Conservation (phyloP, 2,888 invertebrate genomes). For the Plemyria rubiginata region DNA sequence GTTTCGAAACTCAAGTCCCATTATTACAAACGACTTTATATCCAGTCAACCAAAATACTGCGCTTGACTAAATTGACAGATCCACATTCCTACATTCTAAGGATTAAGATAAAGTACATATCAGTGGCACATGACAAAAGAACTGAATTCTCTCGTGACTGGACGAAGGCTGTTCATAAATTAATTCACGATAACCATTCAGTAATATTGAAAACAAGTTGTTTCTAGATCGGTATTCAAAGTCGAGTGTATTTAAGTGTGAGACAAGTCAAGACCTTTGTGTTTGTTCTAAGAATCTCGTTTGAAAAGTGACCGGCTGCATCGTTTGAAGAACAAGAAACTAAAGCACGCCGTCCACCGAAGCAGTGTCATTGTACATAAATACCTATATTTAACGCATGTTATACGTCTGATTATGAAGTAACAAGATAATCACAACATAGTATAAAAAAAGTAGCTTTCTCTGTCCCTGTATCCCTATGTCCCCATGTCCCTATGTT, state of each 20-base stretch:
- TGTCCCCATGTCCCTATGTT: too few species aligned
- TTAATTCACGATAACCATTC: constrained; percentile 55
- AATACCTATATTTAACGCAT: too few species aligned
- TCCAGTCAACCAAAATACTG: constrained; percentile 20
- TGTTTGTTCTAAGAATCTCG: constrained; percentile 49
- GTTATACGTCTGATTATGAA: background rate
- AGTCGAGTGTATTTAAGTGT: constrained; percentile 55
- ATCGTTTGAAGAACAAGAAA: constrained; percentile 30
- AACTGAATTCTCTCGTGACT: constrained; percentile 58
- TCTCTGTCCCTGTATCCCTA: too few species aligned
- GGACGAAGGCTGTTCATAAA: constrained; percentile 59
- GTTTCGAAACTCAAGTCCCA: constrained; percentile 7
- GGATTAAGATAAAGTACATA: constrained; percentile 19
- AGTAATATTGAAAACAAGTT: constrained; percentile 54
- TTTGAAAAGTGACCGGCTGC: constrained; percentile 44
- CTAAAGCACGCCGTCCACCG: constrained; percentile 1
- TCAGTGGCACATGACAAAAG: constrained; percentile 36
- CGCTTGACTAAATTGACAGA: constrained; percentile 16
- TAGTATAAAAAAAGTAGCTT: too few species aligned
- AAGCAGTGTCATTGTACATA: background rate
- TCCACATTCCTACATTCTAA: constrained; percentile 30
- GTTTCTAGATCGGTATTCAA: constrained; percentile 53
- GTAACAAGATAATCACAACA: background rate
- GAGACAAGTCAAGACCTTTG: constrained; percentile 50
- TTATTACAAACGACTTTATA: constrained; percentile 1